These are phyloP conservation scores for Tetropium fuscum DNA, from an alignment of 2,888 invertebrate species.

Conservation along the genomic window DNA sequence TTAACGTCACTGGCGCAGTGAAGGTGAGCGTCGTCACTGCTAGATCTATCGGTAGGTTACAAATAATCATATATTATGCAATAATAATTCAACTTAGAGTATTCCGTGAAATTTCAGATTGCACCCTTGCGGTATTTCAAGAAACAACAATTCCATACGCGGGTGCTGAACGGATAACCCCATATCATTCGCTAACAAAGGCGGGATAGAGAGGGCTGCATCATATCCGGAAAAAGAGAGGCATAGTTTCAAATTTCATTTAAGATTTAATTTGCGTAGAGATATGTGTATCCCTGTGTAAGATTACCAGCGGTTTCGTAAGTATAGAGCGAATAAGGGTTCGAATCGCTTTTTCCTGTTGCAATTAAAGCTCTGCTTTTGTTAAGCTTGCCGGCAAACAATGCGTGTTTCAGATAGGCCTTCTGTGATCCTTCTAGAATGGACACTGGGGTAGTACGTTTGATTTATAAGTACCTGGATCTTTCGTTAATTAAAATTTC, in stretches of 20 bases:
- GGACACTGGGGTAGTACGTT: conserved; percentile 56
- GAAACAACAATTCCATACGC: conserved; percentile 13
- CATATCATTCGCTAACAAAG: conserved; percentile 2
- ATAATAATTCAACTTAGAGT: too few relatives aligned
- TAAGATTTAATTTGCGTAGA: conserved; percentile 66
- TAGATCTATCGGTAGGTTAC: too few relatives aligned
- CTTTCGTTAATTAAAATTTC: conserved; percentile 63
- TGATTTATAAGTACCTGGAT: conserved; percentile 63
- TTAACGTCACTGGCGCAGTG: too few relatives aligned
- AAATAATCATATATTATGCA: too few relatives aligned
- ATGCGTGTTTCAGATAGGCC: conserved; percentile 58
- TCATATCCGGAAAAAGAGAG: conserved; percentile 50
- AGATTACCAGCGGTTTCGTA: conserved; percentile 49
- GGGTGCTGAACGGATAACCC: neutral
- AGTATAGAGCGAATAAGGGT: conserved; percentile 42
- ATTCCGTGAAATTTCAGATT: too few relatives aligned
- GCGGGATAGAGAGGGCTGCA: conserved; percentile 2
- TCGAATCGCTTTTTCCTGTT: conserved; percentile 47
- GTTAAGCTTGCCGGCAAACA: conserved; percentile 63
- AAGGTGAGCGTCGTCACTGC: too few relatives aligned
- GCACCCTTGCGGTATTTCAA: too few relatives aligned
- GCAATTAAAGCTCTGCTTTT: conserved; percentile 64
- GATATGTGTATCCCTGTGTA: conserved; percentile 61
- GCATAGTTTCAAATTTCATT: conserved; percentile 66
- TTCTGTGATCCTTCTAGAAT: conserved; percentile 57